phyloP scores from a whole-genome alignment of 2,113 vertebrate genomes.

The Hystrix cristata region DNA sequence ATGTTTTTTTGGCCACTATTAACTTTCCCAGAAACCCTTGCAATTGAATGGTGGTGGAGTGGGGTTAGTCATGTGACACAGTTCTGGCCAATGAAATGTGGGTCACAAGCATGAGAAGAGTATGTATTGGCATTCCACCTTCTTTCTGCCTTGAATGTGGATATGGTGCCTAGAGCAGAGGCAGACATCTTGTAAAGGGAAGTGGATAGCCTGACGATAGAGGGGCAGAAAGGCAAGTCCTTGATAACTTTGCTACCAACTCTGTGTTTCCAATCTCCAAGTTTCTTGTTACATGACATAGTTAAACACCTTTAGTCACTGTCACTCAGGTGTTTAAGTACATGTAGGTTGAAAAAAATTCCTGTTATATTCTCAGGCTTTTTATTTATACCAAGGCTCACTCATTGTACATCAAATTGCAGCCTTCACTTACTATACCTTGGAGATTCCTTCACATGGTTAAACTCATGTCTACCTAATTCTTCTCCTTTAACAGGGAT shows the following conservation, averaged over 20 bases:
- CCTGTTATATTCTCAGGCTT: not conserved
- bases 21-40: conserved; percentile 50
- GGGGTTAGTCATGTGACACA: not conserved
- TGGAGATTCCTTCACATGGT: conserved; percentile 29
- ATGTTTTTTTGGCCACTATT: not conserved
- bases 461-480: not conserved
- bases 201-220: not conserved
- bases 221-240: not conserved
- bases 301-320: not conserved
- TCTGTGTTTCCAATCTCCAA: not conserved
- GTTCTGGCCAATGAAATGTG: not conserved
- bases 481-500: not conserved
- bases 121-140: not conserved
- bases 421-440: conserved; percentile 10
- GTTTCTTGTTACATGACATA: not conserved
- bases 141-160: not conserved
- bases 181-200: not conserved
- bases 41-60: not conserved
- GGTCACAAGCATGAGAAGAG: not conserved
- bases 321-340: not conserved
- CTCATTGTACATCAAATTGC: conserved; percentile 2
- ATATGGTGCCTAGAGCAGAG: not conserved
- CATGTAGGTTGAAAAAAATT: conserved; percentile 48
- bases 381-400: not conserved
- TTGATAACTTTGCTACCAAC: not conserved